Base-by-base conservation (phyloP, 2,113 vertebrate genomes). In the Gasterosteus aculeatus region DNA sequence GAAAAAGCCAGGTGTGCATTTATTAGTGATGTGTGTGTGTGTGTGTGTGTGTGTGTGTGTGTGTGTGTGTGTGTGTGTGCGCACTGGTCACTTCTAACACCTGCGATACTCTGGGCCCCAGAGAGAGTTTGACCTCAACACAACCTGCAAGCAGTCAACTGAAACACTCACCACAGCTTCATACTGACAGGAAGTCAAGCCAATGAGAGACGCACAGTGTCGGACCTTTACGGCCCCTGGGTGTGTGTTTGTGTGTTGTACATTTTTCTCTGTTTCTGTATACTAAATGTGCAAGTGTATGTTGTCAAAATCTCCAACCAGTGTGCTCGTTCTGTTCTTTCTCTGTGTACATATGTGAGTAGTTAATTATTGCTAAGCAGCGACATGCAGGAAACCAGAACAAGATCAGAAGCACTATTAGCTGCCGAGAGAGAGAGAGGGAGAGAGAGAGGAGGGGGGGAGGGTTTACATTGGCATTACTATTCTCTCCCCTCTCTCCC, bases 401-500 rank as follows among this genome's bases (percentile, higher is more conserved):
- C 53, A 60, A 33, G 72, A 72, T 75, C 72, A 69, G 71, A 69
- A 33, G 46, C 46, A 63, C 67, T 56, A 75, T 74, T 67, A 68
- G 35, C 54, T 38, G 65, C 22, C 2, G 7, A 53, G 49, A 53
- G 49, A 53, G 49, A 22, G 49, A 18, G 1, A 19, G 41, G 11
- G 41, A 42, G 41, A 42, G 10, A 42, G 41, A 42, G 41, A 42
- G 29, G 67, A 65, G 69, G 63, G 65, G 64, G 68, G 29, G 35
- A 65, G 63, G 12, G 41, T 26, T 38, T 46, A 18, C 61, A 16
- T 46, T 77, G 59, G 54, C 71, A 72, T 67, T 26, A 77, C 67
- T 85, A 51, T 61, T 81, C 1, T 60, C 66, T 68, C 80, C 75
- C 81, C 75, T 69, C 56, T 60, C 62, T 68, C 80, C 75, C 80